Evolutionary conservation across 2,888 invertebrate genomes (phyloP).

Genomic region (Thereva nobilitata): DNA sequence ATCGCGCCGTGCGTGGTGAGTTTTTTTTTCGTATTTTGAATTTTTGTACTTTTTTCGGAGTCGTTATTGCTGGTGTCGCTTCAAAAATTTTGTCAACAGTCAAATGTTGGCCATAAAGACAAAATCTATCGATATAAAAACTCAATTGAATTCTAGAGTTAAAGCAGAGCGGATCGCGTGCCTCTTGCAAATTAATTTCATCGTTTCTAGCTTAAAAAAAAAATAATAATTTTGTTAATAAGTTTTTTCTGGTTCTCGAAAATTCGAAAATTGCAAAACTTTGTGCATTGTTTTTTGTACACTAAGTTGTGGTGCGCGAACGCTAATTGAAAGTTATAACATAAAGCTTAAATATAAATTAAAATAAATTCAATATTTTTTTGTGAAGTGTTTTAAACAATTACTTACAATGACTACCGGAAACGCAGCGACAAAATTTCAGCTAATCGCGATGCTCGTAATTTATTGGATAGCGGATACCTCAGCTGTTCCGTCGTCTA

Average conservation of each 20-base stretch:
- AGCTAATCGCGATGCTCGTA: not conserved
- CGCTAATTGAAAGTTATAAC: too few species aligned
- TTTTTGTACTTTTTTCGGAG: not conserved
- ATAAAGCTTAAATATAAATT: too few species aligned
- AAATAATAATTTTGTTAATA: not conserved
- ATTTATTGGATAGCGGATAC: not conserved
- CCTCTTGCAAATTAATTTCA: slow-evolving; percentile 20
- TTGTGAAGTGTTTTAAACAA: not conserved
- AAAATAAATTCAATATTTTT: not conserved
- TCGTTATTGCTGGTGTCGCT: slow-evolving; percentile 11
- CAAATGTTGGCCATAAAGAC: slow-evolving; percentile 27
- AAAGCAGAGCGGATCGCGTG: slow-evolving; percentile 31
- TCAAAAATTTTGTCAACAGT: slow-evolving; percentile 25
- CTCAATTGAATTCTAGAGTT: slow-evolving; percentile 13
- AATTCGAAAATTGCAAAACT: too few species aligned
- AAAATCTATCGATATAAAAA: slow-evolving; percentile 29
- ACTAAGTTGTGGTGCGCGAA: too few species aligned
- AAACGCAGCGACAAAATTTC: not conserved
- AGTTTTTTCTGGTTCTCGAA: too few species aligned
- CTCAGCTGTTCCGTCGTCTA: slow-evolving; percentile 9
- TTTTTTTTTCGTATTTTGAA: slow-evolving; percentile 21
- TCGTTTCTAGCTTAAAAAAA: not conserved
- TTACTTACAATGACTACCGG: slow-evolving; percentile 1
- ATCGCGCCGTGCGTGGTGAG: slow-evolving; percentile 11
- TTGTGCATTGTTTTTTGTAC: too few species aligned